Evolutionary conservation across 2,888 invertebrate species (phyloP).

Genomic region (Thalpophila matura): DNA sequence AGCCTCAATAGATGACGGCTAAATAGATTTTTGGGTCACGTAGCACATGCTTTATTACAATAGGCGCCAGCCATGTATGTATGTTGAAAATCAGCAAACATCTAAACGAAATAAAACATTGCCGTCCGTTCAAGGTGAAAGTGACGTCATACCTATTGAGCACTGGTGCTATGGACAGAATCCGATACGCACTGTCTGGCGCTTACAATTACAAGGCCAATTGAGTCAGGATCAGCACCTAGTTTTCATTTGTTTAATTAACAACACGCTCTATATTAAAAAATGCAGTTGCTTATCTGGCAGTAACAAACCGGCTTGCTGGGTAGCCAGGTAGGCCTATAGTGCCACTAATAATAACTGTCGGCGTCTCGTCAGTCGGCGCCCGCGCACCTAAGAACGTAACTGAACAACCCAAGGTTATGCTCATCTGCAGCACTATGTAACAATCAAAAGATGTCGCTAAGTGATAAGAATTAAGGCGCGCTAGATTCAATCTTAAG

Average conservation of each 20-base stretch:
- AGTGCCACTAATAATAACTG: conserved; percentile 33
- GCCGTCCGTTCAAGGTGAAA: conserved; percentile 14
- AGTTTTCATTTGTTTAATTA: conserved; percentile 8
- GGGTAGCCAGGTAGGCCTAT: conserved; percentile 14
- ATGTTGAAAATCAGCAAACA: conserved; percentile 12
- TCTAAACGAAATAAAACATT: conserved; percentile 29
- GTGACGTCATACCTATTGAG: conserved; percentile 27
- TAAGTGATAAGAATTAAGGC: background rate
- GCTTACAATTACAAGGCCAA: conserved; percentile 16
- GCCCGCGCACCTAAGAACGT: conserved; percentile 25
- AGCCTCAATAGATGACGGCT: background rate
- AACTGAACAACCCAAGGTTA: conserved; percentile 31
- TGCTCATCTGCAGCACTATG: background rate
- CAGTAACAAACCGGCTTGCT: conserved; percentile 24
- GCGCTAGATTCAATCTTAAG: conserved; percentile 8
- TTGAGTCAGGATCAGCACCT: background rate
- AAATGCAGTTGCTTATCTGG: conserved; percentile 26
- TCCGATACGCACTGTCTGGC: conserved; percentile 2
- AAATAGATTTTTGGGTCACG: background rate
- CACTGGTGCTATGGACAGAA: conserved; percentile 15
- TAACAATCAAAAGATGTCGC: conserved; percentile 7
- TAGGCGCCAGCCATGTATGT: background rate
- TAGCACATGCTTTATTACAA: background rate
- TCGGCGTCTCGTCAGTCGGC: conserved; percentile 16
- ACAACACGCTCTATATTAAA: conserved; percentile 33